phyloP scores from a whole-genome alignment of 37 sponge, comb jelly and placozoan species.

The Spongilla lacustris region DNA sequence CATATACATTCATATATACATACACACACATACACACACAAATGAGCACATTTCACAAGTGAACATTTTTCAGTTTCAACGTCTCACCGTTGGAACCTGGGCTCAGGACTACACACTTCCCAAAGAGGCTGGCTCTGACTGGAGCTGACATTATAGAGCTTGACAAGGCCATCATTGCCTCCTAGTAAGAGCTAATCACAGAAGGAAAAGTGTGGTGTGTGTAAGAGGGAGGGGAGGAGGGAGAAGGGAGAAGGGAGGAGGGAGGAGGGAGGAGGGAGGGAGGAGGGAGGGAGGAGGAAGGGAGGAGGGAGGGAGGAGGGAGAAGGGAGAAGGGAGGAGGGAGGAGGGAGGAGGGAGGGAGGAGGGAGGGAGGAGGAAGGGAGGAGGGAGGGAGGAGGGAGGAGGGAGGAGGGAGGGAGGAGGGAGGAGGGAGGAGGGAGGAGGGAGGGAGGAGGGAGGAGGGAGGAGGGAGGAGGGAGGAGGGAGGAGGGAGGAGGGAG shows the following conservation, averaged over 20 bases:
- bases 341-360: constrained; percentile 53
- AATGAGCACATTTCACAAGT: too few species aligned
- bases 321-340: constrained; percentile 41
- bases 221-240: constrained; percentile 30
- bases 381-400: constrained; percentile 15
- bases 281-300: too few species aligned
- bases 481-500: not conserved
- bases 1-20: too few species aligned
- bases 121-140: not conserved
- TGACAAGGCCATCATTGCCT: not conserved
- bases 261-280: not conserved
- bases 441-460: constrained; percentile 35
- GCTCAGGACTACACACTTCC: not conserved
- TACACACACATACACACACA: too few species aligned
- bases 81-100: not conserved
- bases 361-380: too few species aligned
- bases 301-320: not conserved
- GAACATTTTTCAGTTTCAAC: too few species aligned
- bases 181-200: constrained; percentile 2
- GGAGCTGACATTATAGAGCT: not conserved
- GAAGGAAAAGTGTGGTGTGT: too few species aligned
- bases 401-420: not conserved
- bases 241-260: not conserved
- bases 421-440: not conserved
- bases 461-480: not conserved